Conservation (phyloP, 2,888 invertebrate genomes). For the Xylota sylvarum region DNA sequence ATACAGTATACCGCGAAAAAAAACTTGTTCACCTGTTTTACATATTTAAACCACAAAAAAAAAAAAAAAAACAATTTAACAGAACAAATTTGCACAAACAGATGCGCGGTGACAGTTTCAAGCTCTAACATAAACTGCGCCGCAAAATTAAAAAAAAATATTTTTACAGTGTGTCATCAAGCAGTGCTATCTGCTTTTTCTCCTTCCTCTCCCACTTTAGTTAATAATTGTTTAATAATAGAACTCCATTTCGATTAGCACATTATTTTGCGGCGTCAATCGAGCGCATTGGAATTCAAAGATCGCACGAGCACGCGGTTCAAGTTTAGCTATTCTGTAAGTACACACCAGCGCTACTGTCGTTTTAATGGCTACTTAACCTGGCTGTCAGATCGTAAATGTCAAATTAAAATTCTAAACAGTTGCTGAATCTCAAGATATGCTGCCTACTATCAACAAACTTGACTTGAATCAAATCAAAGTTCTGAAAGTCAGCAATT, state of each 20-base stretch:
- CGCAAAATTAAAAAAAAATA: constrained; percentile 15
- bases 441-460: not conserved
- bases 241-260: constrained; percentile 25
- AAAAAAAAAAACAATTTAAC: constrained; percentile 5
- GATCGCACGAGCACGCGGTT: constrained; percentile 30
- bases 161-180: constrained; percentile 39
- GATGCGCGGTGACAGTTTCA: constrained; percentile 29
- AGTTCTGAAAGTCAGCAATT: constrained; percentile 10
- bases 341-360: constrained; percentile 20
- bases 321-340: constrained; percentile 53
- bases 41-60: constrained; percentile 10
- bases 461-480: constrained; percentile 32
- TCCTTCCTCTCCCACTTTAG: constrained; percentile 14
- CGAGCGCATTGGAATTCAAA: constrained; percentile 36
- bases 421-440: not conserved
- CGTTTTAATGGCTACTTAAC: constrained; percentile 44
- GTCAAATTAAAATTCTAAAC: constrained; percentile 57
- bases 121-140: constrained; percentile 45
- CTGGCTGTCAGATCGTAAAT: constrained; percentile 43
- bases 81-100: constrained; percentile 30
- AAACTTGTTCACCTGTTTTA: constrained; percentile 55
- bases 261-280: not conserved
- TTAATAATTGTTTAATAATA: constrained; percentile 17
- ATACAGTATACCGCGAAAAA: constrained; percentile 14
- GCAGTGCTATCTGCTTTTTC: constrained; percentile 6